phyloP scores from a whole-genome alignment of 2,888 invertebrate genomes.

The Amphimallon solstitiale region DNA sequence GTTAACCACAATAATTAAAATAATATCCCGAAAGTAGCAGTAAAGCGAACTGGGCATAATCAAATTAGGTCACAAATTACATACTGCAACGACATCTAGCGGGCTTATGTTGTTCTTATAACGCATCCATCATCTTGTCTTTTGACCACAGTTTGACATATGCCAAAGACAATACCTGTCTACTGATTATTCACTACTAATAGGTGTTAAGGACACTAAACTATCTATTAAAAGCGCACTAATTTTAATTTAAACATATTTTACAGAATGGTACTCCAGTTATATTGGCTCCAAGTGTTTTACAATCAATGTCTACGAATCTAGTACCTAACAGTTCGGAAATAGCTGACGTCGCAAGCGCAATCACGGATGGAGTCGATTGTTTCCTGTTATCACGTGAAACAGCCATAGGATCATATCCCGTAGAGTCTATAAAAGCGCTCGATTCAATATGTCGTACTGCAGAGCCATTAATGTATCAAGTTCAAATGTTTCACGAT shows the following conservation, averaged over 20 bases:
- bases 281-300: slow-evolving; percentile 85
- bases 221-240: too few species aligned
- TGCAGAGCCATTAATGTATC: slow-evolving; percentile 87
- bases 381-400: slow-evolving; percentile 88
- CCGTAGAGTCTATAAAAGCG: slow-evolving; percentile 76
- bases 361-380: slow-evolving; percentile 89
- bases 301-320: slow-evolving; percentile 84
- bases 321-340: slow-evolving; percentile 81
- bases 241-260: not conserved
- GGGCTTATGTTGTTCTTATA: too few species aligned
- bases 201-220: too few species aligned
- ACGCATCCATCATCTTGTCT: too few species aligned
- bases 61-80: too few species aligned
- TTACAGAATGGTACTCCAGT: slow-evolving; percentile 82
- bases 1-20: too few species aligned
- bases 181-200: too few species aligned
- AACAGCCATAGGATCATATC: slow-evolving; percentile 80
- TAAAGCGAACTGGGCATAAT: too few species aligned
- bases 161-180: too few species aligned
- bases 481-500: slow-evolving; percentile 81
- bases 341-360: slow-evolving; percentile 91
- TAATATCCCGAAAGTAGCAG: too few species aligned
- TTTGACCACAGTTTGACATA: too few species aligned
- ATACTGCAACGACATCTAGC: too few species aligned
- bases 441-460: slow-evolving; percentile 82